Base-by-base conservation (phyloP, 1,140 invertebrate genomes). In the Portunus trituberculatus region DNA sequence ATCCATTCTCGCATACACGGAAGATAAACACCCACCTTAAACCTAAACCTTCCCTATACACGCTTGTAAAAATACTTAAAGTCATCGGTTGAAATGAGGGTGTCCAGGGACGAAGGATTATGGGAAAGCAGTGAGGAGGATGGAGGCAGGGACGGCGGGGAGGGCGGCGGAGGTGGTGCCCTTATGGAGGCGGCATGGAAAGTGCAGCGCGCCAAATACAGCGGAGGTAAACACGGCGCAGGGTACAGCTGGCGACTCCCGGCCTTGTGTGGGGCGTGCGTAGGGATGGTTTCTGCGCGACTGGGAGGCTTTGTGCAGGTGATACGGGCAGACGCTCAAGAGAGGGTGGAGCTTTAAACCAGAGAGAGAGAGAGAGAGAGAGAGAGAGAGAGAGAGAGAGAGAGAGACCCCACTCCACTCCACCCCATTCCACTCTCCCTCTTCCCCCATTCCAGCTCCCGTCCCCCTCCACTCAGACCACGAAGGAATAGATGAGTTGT, bases 301-400 rank as follows among this genome's bases (percentile, higher is more conserved):
- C 16, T 46, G 7, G 14, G 31, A 46, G 59, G 46, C 45, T 52
- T 91, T 46, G 89, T 25, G 12, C 31, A 32, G 31, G 91, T 29
- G 45, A 59, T 46, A 52, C 45, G 48, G 29, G 20, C 25, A 91
- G 90, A 52, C 29, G 48, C 3, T 46, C 25, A 59, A 91, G 90
- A 91, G 46, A 92, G 91, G 91, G 59, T 28, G 59, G 91, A 92
- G 91, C 46, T 29, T 28, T 67, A 76, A 92, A 67, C 14, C n/a
- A 67, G 91, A 48, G 25, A n/a, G 46, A 92, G 52, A 92, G 91
- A 92, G 91, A 92, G 91, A 59, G 91, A 59, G 91, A 92, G 91
- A 32, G 48, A 29, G 28, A 76, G 48, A 67, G 48, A 29, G 28
- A 48, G 28, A 39, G 32, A 48, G 28, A 90, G 14, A 48, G 39